Percentiles rank a stretch among this genome's conserved stretches.
Conservation (phyloP, 2,113 vertebrate genomes). For the Isurus oxyrinchus region DNA sequence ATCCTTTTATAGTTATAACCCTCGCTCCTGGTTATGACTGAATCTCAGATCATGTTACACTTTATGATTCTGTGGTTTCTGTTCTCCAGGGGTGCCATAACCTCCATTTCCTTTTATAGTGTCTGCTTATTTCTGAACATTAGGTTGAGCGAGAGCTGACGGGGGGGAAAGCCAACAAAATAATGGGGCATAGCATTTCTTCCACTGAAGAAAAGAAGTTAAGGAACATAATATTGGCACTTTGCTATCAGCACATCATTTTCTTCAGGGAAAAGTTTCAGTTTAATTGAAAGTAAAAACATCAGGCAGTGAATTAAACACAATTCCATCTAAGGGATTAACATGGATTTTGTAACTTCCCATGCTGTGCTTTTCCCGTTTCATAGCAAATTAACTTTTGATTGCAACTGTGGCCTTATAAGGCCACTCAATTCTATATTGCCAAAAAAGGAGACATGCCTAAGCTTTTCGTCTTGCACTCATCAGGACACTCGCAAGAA, state of each 20-base stretch:
- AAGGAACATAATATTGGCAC: background rate
- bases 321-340: background rate
- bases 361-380: background rate
- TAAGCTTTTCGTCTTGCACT: too few relatives aligned
- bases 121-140: background rate
- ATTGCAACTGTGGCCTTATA: background rate
- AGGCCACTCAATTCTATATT: background rate
- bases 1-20: background rate
- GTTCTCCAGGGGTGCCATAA: background rate
- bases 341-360: background rate
- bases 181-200: background rate
- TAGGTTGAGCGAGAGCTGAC: background rate
- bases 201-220: too few relatives aligned
- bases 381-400: background rate
- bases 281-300: background rate
- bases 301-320: background rate
- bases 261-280: background rate
- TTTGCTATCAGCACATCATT: background rate
- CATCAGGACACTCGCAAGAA: too few relatives aligned
- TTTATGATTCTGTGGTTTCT: background rate
- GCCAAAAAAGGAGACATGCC: too few relatives aligned
- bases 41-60: background rate
- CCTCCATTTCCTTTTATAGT: background rate
- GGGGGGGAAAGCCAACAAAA: background rate
- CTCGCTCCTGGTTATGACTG: background rate